A percentile compares a stretch with the other conserved stretches of the same genome.
These are phyloP conservation scores for Chondrosia reniformis DNA, from an alignment of 37 sponge, comb jelly and placozoan genomes.

Conservation along the genomic window DNA sequence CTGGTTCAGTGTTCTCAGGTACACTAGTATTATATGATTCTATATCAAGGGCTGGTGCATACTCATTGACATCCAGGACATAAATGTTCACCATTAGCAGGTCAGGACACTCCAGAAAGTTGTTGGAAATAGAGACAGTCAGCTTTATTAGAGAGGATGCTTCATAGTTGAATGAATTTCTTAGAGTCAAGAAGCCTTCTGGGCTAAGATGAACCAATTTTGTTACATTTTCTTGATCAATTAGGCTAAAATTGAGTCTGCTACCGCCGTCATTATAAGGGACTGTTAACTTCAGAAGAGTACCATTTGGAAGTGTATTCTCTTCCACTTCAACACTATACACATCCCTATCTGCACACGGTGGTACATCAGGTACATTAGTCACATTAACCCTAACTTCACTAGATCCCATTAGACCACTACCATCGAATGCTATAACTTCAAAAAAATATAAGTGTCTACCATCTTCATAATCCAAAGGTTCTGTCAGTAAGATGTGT, in stretches of 20 bases:
- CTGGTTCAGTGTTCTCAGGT: conserved; percentile 27
- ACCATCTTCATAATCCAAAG: conserved; percentile 50
- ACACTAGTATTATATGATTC: conserved; percentile 6
- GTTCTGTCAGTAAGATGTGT: background rate
- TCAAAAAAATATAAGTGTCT: conserved; percentile 29
- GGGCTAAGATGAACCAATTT: conserved; percentile 1
- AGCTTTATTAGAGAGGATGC: background rate
- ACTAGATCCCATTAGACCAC: conserved; percentile 22
- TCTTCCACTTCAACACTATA: conserved; percentile 33
- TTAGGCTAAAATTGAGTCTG: background rate
- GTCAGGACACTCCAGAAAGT: conserved; percentile 22
- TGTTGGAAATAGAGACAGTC: conserved; percentile 32
- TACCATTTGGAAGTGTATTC: conserved; percentile 30
- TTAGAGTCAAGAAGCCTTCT: background rate
- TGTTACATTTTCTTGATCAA: background rate
- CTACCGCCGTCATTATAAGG: conserved; percentile 35
- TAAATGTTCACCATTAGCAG: conserved; percentile 4
- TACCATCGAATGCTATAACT: conserved; percentile 46
- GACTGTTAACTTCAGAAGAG: conserved; percentile 30
- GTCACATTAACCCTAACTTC: conserved; percentile 25
- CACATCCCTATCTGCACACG: conserved; percentile 10
- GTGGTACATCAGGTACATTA: conserved; percentile 51
- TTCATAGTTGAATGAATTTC: conserved; percentile 56
- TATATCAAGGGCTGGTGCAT: conserved; percentile 30
- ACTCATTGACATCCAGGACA: conserved; percentile 46